These are phyloP conservation scores for Aulostomus chinensis DNA, from an alignment of 2,797 vertebrate species.

Conservation along the genomic window DNA sequence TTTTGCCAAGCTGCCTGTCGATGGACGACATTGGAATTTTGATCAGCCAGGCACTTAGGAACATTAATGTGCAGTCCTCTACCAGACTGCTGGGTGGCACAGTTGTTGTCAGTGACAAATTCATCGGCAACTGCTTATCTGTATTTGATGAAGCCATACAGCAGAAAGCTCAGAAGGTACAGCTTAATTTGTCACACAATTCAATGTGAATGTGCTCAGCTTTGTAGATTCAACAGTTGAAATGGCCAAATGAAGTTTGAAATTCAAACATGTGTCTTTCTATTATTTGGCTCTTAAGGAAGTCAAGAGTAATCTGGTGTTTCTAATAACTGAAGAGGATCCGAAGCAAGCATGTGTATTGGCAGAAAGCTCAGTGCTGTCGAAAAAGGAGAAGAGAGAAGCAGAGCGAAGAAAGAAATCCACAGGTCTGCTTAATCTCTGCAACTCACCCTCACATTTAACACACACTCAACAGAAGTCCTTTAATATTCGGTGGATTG, in stretches of 20 bases:
- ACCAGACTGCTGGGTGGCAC: conserved; percentile 84
- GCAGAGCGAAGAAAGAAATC: conserved; percentile 89
- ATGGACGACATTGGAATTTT: conserved; percentile 88
- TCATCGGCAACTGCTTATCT: conserved; percentile 84
- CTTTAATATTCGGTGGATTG: too few species aligned
- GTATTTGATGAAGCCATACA: conserved; percentile 90
- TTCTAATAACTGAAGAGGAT: conserved; percentile 93
- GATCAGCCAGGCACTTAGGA: conserved; percentile 90
- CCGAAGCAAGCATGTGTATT: conserved; percentile 81
- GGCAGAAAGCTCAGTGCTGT: conserved; percentile 74
- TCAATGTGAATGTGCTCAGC: too few species aligned
- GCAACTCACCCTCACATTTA: too few species aligned
- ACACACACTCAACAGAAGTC: too few species aligned
- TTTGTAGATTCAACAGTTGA: too few species aligned
- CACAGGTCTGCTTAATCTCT: conserved; percentile 75
- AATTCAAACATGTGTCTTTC: too few species aligned
- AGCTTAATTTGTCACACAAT: neutral
- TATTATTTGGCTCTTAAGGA: conserved; percentile 75
- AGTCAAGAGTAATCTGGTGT: conserved; percentile 90
- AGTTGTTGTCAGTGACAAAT: conserved; percentile 91
- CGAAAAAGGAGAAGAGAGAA: conserved; percentile 92
- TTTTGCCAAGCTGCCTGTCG: conserved; percentile 92
- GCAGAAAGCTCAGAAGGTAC: conserved; percentile 93
- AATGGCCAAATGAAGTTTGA: too few species aligned
- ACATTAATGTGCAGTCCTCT: conserved; percentile 81